Percentiles rank a stretch among this genome's conserved stretches.
Conservation (phyloP, 2,797 vertebrate species). For the Enoplosus armatus region DNA sequence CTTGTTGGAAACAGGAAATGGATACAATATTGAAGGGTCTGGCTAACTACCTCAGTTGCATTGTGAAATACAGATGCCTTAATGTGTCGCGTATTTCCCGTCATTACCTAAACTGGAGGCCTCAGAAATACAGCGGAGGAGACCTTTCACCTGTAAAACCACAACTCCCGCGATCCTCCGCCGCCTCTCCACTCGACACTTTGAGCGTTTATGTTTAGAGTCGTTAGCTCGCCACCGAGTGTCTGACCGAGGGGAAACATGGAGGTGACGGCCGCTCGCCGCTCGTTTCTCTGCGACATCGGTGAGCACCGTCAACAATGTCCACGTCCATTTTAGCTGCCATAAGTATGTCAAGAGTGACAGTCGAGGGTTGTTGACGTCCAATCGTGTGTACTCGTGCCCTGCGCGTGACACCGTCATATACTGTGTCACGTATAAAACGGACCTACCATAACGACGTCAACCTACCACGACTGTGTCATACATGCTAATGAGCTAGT, state of each 20-base stretch:
- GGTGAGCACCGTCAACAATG: conserved; percentile 61
- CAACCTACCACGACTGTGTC: background rate
- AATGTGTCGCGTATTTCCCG: too few species aligned
- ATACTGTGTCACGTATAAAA: background rate
- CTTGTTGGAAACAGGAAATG: too few species aligned
- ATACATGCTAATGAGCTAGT: background rate
- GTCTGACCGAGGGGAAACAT: conserved; percentile 55
- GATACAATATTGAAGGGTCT: too few species aligned
- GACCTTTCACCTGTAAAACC: conserved; percentile 25
- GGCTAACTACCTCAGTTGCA: background rate
- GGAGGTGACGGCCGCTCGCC: conserved; percentile 74
- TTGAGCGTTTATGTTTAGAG: background rate
- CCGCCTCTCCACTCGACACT: background rate
- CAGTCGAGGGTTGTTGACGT: background rate
- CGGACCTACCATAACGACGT: background rate
- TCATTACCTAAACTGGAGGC: too few species aligned
- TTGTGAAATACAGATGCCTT: too few species aligned
- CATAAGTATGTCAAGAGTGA: background rate
- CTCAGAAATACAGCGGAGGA: background rate
- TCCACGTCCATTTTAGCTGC: background rate
- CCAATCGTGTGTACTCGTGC: background rate
- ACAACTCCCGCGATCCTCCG: conserved; percentile 56
- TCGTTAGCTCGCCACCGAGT: accelerated
- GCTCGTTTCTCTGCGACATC: conserved; percentile 78
- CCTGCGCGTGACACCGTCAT: background rate